Percentiles rank a stretch among this genome's conserved stretches.
These are phyloP conservation scores for Chaetura pelagica DNA, from an alignment of 2,113 vertebrate genomes.

Conservation along the genomic window DNA sequence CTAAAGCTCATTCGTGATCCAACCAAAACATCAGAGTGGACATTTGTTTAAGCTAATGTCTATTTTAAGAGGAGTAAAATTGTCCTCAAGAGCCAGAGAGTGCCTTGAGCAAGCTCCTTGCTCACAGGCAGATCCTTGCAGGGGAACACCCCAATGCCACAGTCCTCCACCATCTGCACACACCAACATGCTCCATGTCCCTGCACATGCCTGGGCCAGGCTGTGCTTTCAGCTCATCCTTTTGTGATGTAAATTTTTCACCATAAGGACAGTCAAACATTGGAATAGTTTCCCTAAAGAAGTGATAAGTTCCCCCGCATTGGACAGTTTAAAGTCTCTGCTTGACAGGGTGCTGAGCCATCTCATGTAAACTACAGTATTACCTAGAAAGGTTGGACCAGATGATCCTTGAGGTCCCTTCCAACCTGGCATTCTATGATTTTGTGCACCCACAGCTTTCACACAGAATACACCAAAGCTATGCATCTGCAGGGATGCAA, in stretches of 20 bases:
- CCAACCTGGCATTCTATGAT: too few species aligned
- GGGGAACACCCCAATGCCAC: background rate
- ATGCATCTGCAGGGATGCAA: background rate
- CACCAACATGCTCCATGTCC: background rate
- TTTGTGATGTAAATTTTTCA: background rate
- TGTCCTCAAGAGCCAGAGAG: background rate
- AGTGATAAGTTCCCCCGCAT: too few species aligned
- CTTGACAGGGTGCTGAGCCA: too few species aligned
- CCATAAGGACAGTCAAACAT: too few species aligned
- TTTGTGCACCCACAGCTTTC: background rate
- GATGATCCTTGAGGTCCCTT: too few species aligned
- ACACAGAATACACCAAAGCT: fast-evolving
- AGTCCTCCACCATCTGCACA: background rate
- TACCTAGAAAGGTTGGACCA: too few species aligned
- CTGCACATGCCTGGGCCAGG: background rate
- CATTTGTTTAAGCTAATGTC: background rate
- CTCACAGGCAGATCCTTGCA: background rate
- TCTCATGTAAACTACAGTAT: too few species aligned
- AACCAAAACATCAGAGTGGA: background rate
- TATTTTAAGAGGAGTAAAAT: background rate
- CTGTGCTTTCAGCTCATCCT: background rate
- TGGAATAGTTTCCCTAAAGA: too few species aligned
- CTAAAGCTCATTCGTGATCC: background rate
- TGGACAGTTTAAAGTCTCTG: too few species aligned
- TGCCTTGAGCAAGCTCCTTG: background rate